These are phyloP conservation scores for Eulacestoma nigropectus DNA, from an alignment of 2,113 vertebrate genomes.

Conservation along the genomic window DNA sequence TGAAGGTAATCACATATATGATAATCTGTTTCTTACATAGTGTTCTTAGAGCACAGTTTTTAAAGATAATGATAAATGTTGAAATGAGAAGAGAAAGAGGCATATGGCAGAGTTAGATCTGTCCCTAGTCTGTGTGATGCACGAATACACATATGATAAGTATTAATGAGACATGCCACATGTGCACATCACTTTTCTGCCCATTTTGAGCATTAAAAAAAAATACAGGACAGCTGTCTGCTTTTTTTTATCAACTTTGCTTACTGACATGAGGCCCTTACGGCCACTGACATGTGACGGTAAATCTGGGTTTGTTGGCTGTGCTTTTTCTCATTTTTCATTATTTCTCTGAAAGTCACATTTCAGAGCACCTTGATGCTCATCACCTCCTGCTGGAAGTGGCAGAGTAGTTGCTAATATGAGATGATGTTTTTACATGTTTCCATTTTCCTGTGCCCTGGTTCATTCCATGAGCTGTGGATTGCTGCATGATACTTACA, in stretches of 20 bases:
- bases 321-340: background rate
- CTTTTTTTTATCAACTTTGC: slow-evolving; percentile 19
- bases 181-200: slow-evolving; percentile 33
- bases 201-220: slow-evolving; percentile 27
- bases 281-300: background rate
- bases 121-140: background rate
- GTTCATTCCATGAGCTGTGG: background rate
- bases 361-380: background rate
- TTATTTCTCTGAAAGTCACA: background rate
- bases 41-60: background rate
- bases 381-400: background rate
- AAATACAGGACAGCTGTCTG: slow-evolving; percentile 17
- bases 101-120: background rate
- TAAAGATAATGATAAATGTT: background rate
- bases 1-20: background rate
- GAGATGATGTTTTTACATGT: background rate
- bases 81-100: background rate
- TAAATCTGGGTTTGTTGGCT: slow-evolving; percentile 3
- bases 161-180: slow-evolving; percentile 32
- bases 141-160: slow-evolving; percentile 16
- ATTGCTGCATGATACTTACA: background rate
- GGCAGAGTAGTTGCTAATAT: background rate
- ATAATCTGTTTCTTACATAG: background rate
- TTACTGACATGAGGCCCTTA: background rate
- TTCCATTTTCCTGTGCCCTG: background rate